Percentiles rank a stretch among this genome's conserved stretches.
phyloP scores from a whole-genome alignment of 1,140 invertebrate species.

The Melitaea cinxia region DNA sequence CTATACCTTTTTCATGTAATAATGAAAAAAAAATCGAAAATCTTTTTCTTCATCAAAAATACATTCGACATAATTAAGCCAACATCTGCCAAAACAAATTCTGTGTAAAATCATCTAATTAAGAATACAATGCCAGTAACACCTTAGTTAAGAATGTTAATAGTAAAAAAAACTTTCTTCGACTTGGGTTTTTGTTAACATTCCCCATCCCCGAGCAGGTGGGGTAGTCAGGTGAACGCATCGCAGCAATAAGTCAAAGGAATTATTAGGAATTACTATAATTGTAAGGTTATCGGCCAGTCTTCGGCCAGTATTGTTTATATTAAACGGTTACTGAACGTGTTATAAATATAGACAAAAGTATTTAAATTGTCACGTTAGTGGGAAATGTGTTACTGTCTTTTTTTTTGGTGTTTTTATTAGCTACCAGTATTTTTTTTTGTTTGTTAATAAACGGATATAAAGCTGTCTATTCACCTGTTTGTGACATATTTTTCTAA shows the following conservation, averaged over 20 bases:
- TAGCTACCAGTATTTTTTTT: no score
- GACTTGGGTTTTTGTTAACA: conserved; percentile 11
- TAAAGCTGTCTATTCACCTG: no score
- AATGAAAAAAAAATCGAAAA: no score
- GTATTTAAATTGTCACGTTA: no score
- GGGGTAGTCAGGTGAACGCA: not conserved
- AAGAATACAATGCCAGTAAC: conserved; percentile 9
- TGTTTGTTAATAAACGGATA: no score
- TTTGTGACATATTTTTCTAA: no score
- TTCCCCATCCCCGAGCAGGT: conserved; percentile 15
- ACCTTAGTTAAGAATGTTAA: conserved; percentile 12
- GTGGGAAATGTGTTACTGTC: no score
- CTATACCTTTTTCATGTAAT: no score
- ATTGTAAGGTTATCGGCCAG: not conserved
- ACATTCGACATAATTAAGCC: not conserved
- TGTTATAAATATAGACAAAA: not conserved
- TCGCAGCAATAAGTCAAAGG: not conserved
- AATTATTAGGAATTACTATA: conserved; percentile 7
- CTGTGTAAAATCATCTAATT: conserved; percentile 3
- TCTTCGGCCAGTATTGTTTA: conserved; percentile 3
- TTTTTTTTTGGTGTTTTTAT: no score
- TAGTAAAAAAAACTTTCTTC: not conserved
- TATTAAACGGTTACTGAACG: not conserved
- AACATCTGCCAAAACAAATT: not conserved
- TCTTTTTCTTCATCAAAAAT: not conserved